Evolutionary conservation across 2,113 vertebrate species (phyloP), one percentile per base, ranked within the genome.

Genomic region (Calidris pygmaea): DNA sequence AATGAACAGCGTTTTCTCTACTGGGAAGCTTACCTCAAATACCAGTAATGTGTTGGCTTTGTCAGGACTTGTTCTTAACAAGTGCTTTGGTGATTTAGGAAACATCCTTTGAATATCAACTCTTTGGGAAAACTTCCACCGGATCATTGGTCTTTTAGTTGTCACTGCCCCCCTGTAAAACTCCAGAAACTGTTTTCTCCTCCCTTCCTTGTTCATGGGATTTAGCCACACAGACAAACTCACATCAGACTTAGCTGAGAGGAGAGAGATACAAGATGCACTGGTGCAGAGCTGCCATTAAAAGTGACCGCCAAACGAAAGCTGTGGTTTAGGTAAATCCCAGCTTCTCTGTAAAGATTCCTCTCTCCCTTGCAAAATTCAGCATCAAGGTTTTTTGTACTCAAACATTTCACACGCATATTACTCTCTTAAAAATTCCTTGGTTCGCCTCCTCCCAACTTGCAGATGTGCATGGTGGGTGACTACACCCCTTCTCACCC

Each of bases 381-480:
- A 90, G 14, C 39, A 82, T 22, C 16, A 43, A 35, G 7, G 1
- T 16, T 39, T 85, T 82, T 45, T 37, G 17, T 55, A 67, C 6
- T 52, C 12, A 37, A 32, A 74, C 89, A 35, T 19, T 30, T 82
- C 77, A 81, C 5, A 10, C 2, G 15, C 24, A 26, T 56, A 59
- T 29, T 27, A 76, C 5, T 7, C 35, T 72, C 35, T 72, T 27
- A 47, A 67, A 60, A 89, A 48, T n/a, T 30, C 70, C 27, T 48
- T 21, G 7, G 10, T 79, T 52, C 23, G 6, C 13, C 34, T 65
- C 50, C 29, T 58, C 41, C 34, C n/a, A 18, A 41, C 41, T 30
- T 45, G 35, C 2, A 4, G 43, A 39, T 6, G 18, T 3, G 10
- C 22, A 39, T 9, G 1, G 9, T 2, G 37, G n/a, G 43, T 35